A percentile compares a stretch with the other conserved stretches of the same genome.
phyloP scores from a whole-genome alignment of 2,888 invertebrate genomes.

The Lacanobia oleracea region DNA sequence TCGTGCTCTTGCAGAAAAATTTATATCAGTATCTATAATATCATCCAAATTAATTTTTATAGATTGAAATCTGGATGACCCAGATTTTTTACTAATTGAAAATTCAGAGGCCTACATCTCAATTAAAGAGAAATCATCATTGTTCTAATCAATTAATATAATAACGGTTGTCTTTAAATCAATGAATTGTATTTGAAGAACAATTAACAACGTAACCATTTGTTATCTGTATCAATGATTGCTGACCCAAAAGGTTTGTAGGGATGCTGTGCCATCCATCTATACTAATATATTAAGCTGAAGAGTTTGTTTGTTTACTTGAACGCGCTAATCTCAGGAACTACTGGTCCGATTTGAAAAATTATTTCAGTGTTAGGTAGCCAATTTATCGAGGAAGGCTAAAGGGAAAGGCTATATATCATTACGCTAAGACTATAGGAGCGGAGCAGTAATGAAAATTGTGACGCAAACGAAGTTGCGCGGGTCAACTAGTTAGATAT shows the following conservation, averaged over 20 bases:
- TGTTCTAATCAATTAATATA: constrained; percentile 6
- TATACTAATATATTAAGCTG: no score
- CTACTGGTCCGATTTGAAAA: no score
- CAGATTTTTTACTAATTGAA: not conserved
- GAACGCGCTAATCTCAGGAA: no score
- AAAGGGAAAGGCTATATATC: no score
- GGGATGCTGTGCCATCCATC: constrained; percentile 2
- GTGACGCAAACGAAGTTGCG: no score
- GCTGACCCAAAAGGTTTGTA: not conserved
- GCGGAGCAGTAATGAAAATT: no score
- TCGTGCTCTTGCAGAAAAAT: not conserved
- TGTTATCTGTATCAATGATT: constrained; percentile 17
- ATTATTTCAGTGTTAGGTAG: no score
- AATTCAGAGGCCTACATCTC: not conserved
- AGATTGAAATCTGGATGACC: constrained; percentile 19
- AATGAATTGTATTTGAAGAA: constrained; percentile 9
- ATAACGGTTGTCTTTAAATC: not conserved
- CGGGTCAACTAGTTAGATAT: no score
- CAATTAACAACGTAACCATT: not conserved
- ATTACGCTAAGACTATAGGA: no score
- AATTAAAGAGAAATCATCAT: constrained; percentile 30
- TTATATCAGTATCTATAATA: constrained; percentile 7
- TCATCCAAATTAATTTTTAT: not conserved
- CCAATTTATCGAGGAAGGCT: no score
- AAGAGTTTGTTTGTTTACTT: no score